Percentiles rank a stretch among this genome's conserved stretches.
These are phyloP conservation scores for Zapornia atra DNA, from an alignment of 2,113 vertebrate genomes.

Conservation along the genomic window DNA sequence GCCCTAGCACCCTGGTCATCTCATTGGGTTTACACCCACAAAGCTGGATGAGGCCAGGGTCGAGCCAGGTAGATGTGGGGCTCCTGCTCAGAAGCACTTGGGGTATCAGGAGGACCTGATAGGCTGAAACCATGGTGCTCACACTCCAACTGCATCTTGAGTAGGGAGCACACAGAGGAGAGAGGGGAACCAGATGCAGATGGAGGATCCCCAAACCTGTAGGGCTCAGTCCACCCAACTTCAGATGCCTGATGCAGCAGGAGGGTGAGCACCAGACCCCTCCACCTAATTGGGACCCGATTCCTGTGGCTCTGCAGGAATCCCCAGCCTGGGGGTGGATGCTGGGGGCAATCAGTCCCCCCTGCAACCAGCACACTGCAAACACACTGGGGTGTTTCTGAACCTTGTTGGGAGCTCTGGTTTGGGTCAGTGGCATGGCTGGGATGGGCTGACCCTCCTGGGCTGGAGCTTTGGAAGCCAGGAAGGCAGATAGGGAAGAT, in stretches of 20 bases:
- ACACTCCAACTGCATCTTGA: rapidly evolving
- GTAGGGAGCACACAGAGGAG: not conserved
- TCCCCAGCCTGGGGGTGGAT: not conserved
- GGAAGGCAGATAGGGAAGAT: not conserved
- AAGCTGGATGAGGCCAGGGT: not conserved
- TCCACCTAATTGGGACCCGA: not conserved
- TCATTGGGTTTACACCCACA: not conserved
- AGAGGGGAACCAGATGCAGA: not conserved
- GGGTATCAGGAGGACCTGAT: not conserved
- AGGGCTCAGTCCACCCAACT: not conserved
- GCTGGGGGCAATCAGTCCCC: not conserved
- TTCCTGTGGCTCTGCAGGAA: not conserved
- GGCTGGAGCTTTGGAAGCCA: not conserved
- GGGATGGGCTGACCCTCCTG: rapidly evolving
- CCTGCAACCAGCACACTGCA: not conserved
- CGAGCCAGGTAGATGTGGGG: not conserved
- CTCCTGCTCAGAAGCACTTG: not conserved
- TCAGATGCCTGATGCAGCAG: not conserved
- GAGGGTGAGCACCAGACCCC: not conserved
- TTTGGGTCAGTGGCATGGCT: not conserved
- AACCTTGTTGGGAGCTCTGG: not conserved
- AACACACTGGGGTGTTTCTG: not conserved
- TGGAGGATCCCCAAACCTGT: not conserved
- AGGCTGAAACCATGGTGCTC: rapidly evolving
- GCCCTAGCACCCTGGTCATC: slow-evolving; percentile 42